Base-by-base conservation (phyloP, 2,113 vertebrate species). In the Indri indri region DNA sequence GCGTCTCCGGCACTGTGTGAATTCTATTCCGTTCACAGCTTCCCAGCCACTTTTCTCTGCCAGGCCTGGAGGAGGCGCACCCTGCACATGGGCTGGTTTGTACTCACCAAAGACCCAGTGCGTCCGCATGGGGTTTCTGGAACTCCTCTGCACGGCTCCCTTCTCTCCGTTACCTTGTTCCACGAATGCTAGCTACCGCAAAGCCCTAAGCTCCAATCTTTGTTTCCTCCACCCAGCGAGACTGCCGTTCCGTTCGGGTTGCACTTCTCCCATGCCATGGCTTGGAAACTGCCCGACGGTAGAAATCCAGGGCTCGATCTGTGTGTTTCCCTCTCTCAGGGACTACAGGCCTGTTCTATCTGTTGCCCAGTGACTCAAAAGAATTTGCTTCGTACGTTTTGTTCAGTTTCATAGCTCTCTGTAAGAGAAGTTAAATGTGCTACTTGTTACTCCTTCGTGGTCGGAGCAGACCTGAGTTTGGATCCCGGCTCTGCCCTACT, bases 1-100 rank as follows among this genome's bases (percentile, higher is more conserved):
- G 25, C 32, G 0, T n/a, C 40, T 37, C 40, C 23, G 0, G 16
- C 34, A 7, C n/a, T 0, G 12, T 25, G 61, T 17, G 57, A 17
- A 1, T 18, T 27, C 73, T 40, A 2, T 25, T 34, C 23, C 1
- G 40, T 6, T 14, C 42, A 9, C 70, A 30, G 61, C 54, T 1
- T 11, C 95, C 25, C 8, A 0, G 27, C 0, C 9, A 30, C 47
- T 80, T 40, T 13, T 30, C 68, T 32, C 47, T 17, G 0, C 47
- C 45, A 27, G 82, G 37, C 59, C 40, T 13, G 0, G 2, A 4
- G 80, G 42, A 5, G 34, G 12, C 81, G 68, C 50, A 1, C 73
- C 65, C 25, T 1, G 0, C 34, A 10, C 3, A 5, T 3, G 1
- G 4, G 47, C 10, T 4, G n/a, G 27, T 90, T 20, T 14, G 47